Evolutionary conservation across 1,140 invertebrate genomes (phyloP).

Genomic region (Aethina tumida): DNA sequence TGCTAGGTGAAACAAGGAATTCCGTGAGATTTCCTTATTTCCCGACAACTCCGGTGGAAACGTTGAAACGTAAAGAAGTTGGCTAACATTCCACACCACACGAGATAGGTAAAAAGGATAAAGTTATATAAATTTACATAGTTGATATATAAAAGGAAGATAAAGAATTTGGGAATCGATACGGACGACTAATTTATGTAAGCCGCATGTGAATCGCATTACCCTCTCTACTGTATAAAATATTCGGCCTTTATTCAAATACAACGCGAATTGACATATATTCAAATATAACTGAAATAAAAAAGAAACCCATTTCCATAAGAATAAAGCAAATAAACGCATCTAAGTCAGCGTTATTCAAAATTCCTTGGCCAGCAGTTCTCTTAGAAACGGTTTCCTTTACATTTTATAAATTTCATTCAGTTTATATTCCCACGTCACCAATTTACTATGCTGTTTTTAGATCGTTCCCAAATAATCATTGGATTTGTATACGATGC

Average conservation of each 20-base stretch:
- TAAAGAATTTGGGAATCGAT: no score
- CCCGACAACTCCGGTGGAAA: no score
- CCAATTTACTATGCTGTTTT: constrained; percentile 9
- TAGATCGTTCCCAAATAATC: constrained; percentile 5
- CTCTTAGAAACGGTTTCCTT: constrained; percentile 4
- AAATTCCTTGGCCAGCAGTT: constrained; percentile 9
- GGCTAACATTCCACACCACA: no score
- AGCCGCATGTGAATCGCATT: no score
- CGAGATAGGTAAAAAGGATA: no score
- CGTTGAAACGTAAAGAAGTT: no score
- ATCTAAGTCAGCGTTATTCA: constrained; percentile 12
- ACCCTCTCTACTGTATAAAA: no score
- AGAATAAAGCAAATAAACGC: constrained; percentile 17
- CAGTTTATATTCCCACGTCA: constrained; percentile 15
- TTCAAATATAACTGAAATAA: constrained; percentile 13
- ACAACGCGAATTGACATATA: constrained; percentile 10
- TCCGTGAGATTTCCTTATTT: no score
- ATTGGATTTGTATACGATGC: neutral
- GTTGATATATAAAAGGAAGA: no score
- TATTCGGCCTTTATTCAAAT: constrained; percentile 14
- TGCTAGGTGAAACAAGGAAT: no score
- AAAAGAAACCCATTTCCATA: constrained; percentile 13
- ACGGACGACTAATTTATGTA: no score
- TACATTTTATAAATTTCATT: constrained; percentile 13
- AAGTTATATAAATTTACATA: no score